Conservation (phyloP, 2,113 vertebrate genomes). For the Pseudopodoces humilis region DNA sequence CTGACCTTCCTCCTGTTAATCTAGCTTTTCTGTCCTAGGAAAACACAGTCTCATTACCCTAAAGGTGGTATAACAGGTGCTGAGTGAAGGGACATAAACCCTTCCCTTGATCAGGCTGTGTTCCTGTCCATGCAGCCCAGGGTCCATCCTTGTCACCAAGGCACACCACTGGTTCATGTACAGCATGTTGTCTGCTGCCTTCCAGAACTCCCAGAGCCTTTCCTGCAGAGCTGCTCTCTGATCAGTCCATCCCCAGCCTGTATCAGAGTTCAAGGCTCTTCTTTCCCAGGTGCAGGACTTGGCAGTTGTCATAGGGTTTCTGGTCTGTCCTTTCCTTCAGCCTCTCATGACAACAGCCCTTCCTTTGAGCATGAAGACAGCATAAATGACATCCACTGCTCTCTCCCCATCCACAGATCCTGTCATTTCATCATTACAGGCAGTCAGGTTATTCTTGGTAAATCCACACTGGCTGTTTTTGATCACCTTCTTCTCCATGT, state of each 20-base stretch:
- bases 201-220: neutral
- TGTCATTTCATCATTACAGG: neutral
- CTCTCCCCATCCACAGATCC: neutral
- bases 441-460: neutral
- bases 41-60: neutral
- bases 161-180: neutral
- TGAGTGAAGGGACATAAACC: neutral
- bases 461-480: neutral
- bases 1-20: neutral
- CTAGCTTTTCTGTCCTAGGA: neutral
- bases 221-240: neutral
- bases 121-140: neutral
- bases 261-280: neutral
- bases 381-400: neutral
- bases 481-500: neutral
- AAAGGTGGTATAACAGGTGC: neutral
- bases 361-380: neutral
- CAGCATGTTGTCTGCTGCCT: neutral
- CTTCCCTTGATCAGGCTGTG: neutral
- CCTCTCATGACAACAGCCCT: neutral
- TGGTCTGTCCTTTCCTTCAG: neutral
- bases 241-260: neutral
- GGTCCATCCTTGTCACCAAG: accelerated
- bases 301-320: neutral
- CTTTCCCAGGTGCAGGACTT: neutral